Evolutionary conservation across 37 sponge, comb jelly and placozoan species (phyloP).

Genomic region (Bolinopsis microptera): DNA sequence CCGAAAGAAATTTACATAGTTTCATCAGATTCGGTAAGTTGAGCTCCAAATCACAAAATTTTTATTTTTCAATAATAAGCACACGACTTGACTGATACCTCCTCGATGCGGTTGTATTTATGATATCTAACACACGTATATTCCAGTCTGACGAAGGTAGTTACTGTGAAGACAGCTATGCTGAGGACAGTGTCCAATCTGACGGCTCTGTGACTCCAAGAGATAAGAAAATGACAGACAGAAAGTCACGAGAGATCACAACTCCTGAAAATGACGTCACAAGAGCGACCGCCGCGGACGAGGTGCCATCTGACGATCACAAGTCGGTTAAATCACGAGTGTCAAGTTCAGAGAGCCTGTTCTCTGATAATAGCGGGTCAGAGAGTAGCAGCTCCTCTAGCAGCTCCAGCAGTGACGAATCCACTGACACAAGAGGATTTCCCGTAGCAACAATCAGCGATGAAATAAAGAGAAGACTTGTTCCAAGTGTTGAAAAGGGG

Average conservation of each 20-base stretch:
- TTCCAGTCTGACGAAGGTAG: conserved; percentile 28
- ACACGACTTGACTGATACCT: too few species aligned
- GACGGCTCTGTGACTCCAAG: conserved; percentile 16
- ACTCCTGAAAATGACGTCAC: background rate
- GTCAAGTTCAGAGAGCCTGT: background rate
- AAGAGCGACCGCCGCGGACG: background rate
- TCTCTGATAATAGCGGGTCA: background rate
- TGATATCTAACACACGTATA: too few species aligned
- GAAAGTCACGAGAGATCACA: background rate
- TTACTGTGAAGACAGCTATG: conserved; percentile 57
- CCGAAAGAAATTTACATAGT: background rate
- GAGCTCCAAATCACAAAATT: too few species aligned
- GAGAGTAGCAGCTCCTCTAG: too few species aligned
- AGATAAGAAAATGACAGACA: background rate
- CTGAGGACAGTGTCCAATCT: conserved; percentile 42
- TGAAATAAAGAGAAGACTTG: background rate
- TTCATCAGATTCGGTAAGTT: background rate
- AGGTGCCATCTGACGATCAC: background rate
- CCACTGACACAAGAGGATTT: background rate
- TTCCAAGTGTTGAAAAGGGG: background rate
- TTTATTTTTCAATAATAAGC: too few species aligned
- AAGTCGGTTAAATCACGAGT: background rate
- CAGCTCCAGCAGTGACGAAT: background rate
- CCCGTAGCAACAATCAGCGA: background rate
- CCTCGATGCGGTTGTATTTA: too few species aligned